Conservation (phyloP, 2,113 vertebrate species). For the Salvelinus namaycush region DNA sequence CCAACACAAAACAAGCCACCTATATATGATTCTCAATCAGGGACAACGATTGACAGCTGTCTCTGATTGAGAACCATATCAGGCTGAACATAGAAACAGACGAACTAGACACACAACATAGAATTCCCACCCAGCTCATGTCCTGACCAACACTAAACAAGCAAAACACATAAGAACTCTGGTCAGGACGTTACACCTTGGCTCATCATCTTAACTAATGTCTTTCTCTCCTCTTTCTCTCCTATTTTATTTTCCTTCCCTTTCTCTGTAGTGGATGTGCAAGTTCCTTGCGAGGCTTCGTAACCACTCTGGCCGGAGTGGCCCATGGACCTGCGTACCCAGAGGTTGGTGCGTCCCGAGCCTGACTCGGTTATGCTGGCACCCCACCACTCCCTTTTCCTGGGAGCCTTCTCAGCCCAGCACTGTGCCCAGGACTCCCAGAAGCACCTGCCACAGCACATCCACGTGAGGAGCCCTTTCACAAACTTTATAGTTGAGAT, state of each 20-base stretch:
- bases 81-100: no score
- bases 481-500: background rate
- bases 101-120: no score
- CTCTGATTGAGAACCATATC: no score
- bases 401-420: slow-evolving; percentile 64
- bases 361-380: slow-evolving; percentile 79
- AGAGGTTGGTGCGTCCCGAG: slow-evolving; percentile 71
- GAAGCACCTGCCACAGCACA: slow-evolving; percentile 69
- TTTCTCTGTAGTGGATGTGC: slow-evolving; percentile 54
- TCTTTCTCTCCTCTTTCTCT: background rate
- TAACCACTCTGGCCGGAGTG: slow-evolving; percentile 30
- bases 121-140: no score
- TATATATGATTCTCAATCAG: no score
- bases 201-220: background rate
- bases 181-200: no score
- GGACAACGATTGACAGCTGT: no score
- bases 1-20: no score
- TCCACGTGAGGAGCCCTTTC: slow-evolving; percentile 62
- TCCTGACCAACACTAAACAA: no score
- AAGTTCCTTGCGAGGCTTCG: slow-evolving; percentile 17
- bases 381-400: slow-evolving; percentile 77
- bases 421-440: slow-evolving; percentile 73
- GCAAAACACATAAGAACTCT: no score
- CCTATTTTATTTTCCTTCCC: background rate
- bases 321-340: slow-evolving; percentile 89